Base-by-base conservation (phyloP, 2,888 invertebrate species). In the Aquatica leii region DNA sequence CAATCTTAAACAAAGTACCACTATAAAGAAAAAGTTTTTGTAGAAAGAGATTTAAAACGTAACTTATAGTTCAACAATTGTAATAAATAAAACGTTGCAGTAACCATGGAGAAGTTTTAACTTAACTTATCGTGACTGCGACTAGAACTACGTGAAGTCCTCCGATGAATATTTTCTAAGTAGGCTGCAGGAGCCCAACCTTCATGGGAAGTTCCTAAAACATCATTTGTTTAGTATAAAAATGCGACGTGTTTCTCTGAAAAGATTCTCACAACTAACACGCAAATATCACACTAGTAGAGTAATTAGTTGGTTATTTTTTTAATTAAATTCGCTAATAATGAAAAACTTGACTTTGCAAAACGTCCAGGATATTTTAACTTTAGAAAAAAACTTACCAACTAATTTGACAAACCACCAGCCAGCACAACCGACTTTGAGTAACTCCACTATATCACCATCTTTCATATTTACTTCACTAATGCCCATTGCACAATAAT, bases 111-210 rank as follows among this genome's bases (percentile, higher is more conserved):
- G 17, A 21, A 57, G 9, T 31, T 55, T 53, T 71, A 68, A 69
- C 74, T 75, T 67, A 86, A 79, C 68, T 84, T 84, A 77, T 87
- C 87, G 80, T 87, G 87, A 71, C 86, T 87, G 76, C 86, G 85
- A 79, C 88, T 88, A 74, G 90, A 90, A 73, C 90, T 90, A 77
- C 91, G 87, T 71, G 91, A 90, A 11, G 88, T 87, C 84, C 91
- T 92, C 78, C 91, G 87, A 82, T 89, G 90, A 73, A 86, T 78
- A 69, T 86, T 86, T 84, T 94, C 94, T 82, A 97, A 86, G 84
- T 95, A 97, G 31, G 95, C 94, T 54, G 95, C 94, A 59, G 97
- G 97, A 63, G 94, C 95, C 97, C 97, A 97, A 71, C 96, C 96
- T 82, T 94, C 94, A 77, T 89, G 86, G 72, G 88, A 86, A 66